Base-by-base conservation (phyloP, 2,888 invertebrate species). In the Rhamphomyia laevipes region DNA sequence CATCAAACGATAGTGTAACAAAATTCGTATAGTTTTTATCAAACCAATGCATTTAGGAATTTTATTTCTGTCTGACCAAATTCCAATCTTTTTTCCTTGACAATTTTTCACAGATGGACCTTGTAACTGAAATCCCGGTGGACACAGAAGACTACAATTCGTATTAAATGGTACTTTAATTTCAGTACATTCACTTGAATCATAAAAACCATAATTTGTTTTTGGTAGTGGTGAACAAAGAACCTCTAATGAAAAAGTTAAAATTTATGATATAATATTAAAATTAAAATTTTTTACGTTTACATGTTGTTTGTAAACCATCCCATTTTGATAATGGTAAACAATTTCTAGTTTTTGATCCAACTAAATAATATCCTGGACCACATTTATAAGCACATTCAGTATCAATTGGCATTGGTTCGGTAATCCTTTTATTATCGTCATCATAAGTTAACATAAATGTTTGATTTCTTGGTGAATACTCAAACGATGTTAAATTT, bases 291-390 rank as follows among this genome's bases (percentile, higher is more conserved):
- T 3, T 5, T 27, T 66, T 66, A 81, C 81, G 77, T 72, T 78
- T 78, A 61, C 84, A 84, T 44, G 76, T 72, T 1, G 78, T 75
- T 53, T 75, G 76, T 12, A 82, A 67, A 2, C 84, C 84, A 58
- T 81, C 81, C 84, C 84, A 84, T 60, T 77, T 73, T 0, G 80
- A 77, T 42, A 81, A 68, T 0, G 82, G 81, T 42, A 84, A 67
- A 58, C 84, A 84, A 27, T 76, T 78, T 37, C 83, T 66, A 53
- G 74, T 74, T 53, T 72, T 71, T 15, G 82, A 81, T 1, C 83
- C 83, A 17, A 80, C 75, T 43, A 82, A 65, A 55, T 75, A 73
- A 61, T 74, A 77, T 1, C 82, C 83, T n/a, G 70, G 67, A 49
- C 76, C 73, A 59, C 84, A 84, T 13, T 71, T 71, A 59, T 82